phyloP scores from a whole-genome alignment of 1,140 invertebrate species.

The Bombus soroeensis region DNA sequence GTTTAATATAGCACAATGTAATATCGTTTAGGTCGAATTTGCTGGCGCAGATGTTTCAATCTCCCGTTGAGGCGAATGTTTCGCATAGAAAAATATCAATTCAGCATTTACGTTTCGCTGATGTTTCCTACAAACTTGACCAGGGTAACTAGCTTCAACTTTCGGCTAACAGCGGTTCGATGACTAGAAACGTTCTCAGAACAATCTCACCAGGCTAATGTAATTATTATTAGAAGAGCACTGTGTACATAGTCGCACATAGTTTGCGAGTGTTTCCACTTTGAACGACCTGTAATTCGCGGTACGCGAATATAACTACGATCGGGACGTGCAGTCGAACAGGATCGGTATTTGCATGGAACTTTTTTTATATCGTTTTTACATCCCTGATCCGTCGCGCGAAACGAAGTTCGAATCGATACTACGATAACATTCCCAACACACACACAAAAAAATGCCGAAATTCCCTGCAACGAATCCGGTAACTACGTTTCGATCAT shows the following conservation, averaged over 20 bases:
- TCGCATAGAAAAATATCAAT: not conserved
- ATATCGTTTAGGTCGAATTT: not conserved
- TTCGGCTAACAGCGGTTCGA: not conserved
- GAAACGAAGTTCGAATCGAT: slow-evolving; percentile 8
- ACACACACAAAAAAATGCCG: not conserved
- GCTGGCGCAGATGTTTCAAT: not conserved
- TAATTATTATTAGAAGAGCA: not conserved
- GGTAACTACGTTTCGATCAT: not conserved
- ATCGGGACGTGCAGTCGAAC: not conserved
- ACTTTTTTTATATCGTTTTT: not conserved
- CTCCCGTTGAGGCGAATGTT: not conserved
- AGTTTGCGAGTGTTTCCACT: not conserved
- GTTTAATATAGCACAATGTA: not conserved
- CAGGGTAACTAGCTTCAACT: not conserved
- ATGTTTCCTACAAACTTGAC: not conserved
- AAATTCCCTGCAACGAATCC: slow-evolving; percentile 2
- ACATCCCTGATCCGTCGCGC: not conserved
- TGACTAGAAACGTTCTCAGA: not conserved
- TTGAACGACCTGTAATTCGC: not conserved
- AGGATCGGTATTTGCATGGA: not conserved
- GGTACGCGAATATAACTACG: not conserved
- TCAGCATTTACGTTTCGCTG: not conserved
- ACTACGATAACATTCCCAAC: not conserved
- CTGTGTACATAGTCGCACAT: not conserved
- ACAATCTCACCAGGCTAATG: not conserved